These are phyloP conservation scores for Diarsia brunnea DNA, from an alignment of 2,888 invertebrate species.

Conservation along the genomic window DNA sequence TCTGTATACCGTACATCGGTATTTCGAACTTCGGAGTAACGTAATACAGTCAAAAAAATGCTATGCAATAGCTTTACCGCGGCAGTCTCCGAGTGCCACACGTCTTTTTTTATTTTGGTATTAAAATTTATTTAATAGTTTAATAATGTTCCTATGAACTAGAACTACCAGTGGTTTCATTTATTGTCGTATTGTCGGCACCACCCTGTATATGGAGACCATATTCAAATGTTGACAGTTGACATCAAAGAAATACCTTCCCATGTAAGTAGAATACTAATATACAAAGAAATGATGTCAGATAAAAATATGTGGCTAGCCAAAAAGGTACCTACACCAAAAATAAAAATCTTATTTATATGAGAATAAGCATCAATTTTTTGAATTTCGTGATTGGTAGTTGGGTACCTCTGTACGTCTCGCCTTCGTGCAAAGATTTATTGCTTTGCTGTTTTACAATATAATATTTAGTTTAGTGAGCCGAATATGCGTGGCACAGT, in stretches of 20 bases:
- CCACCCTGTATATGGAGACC: too few species aligned
- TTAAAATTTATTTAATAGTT: too few species aligned
- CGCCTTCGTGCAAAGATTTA: constrained; percentile 46
- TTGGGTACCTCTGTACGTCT: constrained; percentile 16
- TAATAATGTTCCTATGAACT: too few species aligned
- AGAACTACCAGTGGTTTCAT: too few species aligned
- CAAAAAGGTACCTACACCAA: neutral
- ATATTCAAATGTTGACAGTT: too few species aligned
- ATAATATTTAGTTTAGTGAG: constrained; percentile 50
- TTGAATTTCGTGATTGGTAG: constrained; percentile 22
- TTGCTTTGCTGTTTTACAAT: constrained; percentile 34
- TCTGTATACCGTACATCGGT: too few species aligned
- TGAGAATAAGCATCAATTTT: constrained; percentile 20
- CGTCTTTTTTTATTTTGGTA: too few species aligned
- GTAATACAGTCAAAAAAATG: too few species aligned
- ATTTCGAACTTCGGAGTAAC: too few species aligned
- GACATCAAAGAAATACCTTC: neutral
- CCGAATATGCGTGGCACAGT: constrained; percentile 57
- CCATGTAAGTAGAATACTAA: neutral
- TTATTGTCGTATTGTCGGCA: too few species aligned
- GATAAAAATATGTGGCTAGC: neutral
- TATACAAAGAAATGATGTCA: neutral
- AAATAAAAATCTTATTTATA: neutral
- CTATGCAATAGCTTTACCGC: too few species aligned
- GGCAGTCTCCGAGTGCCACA: too few species aligned